Base-by-base conservation (phyloP, 2,888 invertebrate genomes). In the Drosophila engyochracea region DNA sequence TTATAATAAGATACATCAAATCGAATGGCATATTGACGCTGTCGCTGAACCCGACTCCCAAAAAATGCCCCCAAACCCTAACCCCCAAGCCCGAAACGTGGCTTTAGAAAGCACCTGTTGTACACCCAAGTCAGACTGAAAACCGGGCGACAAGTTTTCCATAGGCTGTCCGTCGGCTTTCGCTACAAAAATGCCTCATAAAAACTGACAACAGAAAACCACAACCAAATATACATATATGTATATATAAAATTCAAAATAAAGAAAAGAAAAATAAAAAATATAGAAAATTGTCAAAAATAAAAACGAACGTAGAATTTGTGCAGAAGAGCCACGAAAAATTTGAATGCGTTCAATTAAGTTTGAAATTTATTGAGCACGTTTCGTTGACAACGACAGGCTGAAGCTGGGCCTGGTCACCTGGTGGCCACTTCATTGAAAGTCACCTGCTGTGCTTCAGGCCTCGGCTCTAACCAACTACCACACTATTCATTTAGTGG, bases 171-270 rank as follows among this genome's bases (percentile, higher is more conserved):
- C 54, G 28, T 72, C 61, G 78, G 90, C 91, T 89, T 89, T 88
- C 88, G 88, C 91, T 91, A 88, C 85, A 88, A 88, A 88, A 91
- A 88, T 88, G 81, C 90, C 80, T 91, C 91, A 83, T 89, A 88
- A 91, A 81, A 81, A 73, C 81, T 25, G 70, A 79, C 75, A 70
- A 62, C 66, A 74, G 54, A 80, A 74, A 59, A 57, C 68, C 55
- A 75, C 70, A 44, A 67, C 39, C 62, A 79, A 70, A 62, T 62
- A 61, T 70, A 67, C 16, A 76, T 59, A 57, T 47, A 28, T 5
- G 62, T 28, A 30, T 31, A 67, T 58, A 61, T 58, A 62, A 73
- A 63, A 63, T 37, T 52, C 22, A 52, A 53, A 47, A 62, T 60
- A 49, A 44, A 64, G 47, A 60, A 41, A 66, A 39, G 44, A 66